Evolutionary conservation across 2,888 invertebrate genomes (phyloP), one percentile per base, ranked within the genome.

Genomic region (Idaea aversata): DNA sequence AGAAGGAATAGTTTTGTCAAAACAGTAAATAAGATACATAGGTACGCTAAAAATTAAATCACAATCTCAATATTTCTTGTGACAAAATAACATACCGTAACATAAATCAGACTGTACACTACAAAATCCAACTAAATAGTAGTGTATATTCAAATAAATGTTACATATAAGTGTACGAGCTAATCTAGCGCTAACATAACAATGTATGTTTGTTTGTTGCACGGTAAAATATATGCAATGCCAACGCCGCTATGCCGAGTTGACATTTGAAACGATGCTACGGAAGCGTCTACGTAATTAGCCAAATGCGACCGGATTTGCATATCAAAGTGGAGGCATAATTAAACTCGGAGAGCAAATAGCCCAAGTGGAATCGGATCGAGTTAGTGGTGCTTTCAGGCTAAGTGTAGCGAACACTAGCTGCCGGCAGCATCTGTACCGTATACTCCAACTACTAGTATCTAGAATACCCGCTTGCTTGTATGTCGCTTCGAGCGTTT

Each of bases 321-420:
- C 91, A 92, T 92, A 88, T 89, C 91, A 91, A 91, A 92, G 91
- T 87, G 86, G 86, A 85, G 77, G 87, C 85, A 89, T 91, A 92
- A 91, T 91, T 92, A 89, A 89, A 88, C 86, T 83, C 80, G 77
- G 84, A 87, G 88, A 87, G 90, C 88, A 91, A 92, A 92, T 91
- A 91, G 91, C 85, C 85, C 84, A 82, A 90, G 88, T 87, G 88
- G 88, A 89, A 89, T 88, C 86, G 83, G 87, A 90, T 90, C 83
- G 87, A 90, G 89, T 91, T 90, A 91, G 89, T 85, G 83, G 84
- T 78, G 83, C 85, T 87, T 82, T 83, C 82, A 79, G 79, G 82
- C 79, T 79, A 80, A 87, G 85, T 85, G 85, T 82, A 85, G 82
- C 81, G 79, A 83, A 80, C 83, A 79, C 79, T 83, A 78, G 67